Percentiles rank a stretch among this genome's conserved stretches.
These are phyloP conservation scores for Zosterops pallidus DNA, from an alignment of 2,113 vertebrate species.

Conservation along the genomic window DNA sequence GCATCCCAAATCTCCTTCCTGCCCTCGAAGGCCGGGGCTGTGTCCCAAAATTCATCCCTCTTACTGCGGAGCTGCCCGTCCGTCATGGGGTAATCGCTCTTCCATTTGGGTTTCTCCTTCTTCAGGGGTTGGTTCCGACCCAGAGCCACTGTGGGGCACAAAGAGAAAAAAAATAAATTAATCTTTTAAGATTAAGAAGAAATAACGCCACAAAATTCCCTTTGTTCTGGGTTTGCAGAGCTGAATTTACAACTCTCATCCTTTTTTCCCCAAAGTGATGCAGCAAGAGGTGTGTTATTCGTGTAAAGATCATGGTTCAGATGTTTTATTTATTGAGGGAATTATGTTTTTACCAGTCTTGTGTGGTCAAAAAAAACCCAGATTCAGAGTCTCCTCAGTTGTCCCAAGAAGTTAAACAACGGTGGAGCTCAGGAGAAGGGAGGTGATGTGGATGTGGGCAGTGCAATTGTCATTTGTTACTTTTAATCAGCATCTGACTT, in stretches of 20 bases:
- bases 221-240: background rate
- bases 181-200: too few species aligned
- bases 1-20: conserved; percentile 99
- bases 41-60: conserved; percentile 98
- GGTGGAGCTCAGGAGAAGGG: accelerated
- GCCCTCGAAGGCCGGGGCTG: conserved; percentile 95
- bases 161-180: background rate
- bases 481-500: background rate
- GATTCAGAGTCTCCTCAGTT: too few species aligned
- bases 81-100: conserved; percentile 98
- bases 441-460: background rate
- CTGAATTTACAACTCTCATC: background rate
- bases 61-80: conserved; percentile 97
- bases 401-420: background rate
- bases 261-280: accelerated
- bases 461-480: background rate
- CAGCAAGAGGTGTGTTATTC: background rate
- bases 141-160: conserved; percentile 82
- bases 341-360: background rate
- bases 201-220: background rate
- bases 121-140: conserved; percentile 97
- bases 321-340: background rate
- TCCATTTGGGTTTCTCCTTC: conserved; percentile 98
- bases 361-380: background rate
- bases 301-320: accelerated